Base-by-base conservation (phyloP, 2,888 invertebrate genomes). In the Coelinius sp. region DNA sequence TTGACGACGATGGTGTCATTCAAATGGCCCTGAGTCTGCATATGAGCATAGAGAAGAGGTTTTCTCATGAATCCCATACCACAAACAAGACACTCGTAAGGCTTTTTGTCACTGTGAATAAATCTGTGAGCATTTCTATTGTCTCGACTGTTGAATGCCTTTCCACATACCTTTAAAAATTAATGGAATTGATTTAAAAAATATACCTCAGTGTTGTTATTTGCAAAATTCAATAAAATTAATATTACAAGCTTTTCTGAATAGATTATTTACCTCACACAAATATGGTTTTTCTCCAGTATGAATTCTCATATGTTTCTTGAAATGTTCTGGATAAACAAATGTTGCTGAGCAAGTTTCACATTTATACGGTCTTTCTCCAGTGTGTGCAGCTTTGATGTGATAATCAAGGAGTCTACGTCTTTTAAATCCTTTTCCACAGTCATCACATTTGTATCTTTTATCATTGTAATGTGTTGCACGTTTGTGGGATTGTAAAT, bases 21-120 rank as follows among this genome's bases (percentile, higher is more conserved):
- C 41, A 93, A 85, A 84, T 95, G 95, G 0, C 93, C 93, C 84
- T 90, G 91, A 2, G 90, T 86, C 84, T 93, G 92, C 93, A 95
- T 94, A 81, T 95, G 95, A 46, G 92, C 90, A 82, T 94, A 92
- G 0, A 96, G 90, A 70, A 93, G 88, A 2, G 94, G 94, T 81
- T 95, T 95, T 8, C 95, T 89, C 95, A 95, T 95, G 82, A 93
- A 96, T 0, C 95, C 95, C 78, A 92, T 91, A 2, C 94, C 94
- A 83, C 95, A 96, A 5, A 93, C 92, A 73, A 93, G 88, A 83
- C 95, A 96, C 86, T 95, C 95, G 87, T 95, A 96, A 0, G 95
- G 95, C 81, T 95, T 96, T 85, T 95, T 94, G 84, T 95, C 94
- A 81, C 94, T 94, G 88, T 96, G 96, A 59, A 94, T 93, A 87